Evolutionary conservation across 2,113 vertebrate genomes (phyloP).

Genomic region (Thryonomys swinderianus): DNA sequence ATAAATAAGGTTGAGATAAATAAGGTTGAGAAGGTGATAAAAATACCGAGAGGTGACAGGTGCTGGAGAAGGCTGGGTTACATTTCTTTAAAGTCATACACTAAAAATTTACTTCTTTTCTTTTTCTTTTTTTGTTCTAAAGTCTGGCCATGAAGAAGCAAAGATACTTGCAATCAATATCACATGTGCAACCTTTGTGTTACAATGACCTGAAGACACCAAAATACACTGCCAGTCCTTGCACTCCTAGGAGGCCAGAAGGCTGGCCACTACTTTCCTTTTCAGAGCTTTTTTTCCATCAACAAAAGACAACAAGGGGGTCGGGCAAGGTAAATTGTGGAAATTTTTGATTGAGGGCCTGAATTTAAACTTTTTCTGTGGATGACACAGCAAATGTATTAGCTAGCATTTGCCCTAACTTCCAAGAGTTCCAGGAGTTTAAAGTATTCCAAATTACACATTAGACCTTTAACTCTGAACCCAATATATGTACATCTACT

Average conservation of each 20-base stretch:
- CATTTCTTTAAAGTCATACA: neutral
- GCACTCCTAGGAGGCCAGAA: neutral
- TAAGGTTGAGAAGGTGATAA: no score
- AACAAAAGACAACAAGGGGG: neutral
- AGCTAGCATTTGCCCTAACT: slow-evolving; percentile 12
- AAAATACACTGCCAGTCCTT: slow-evolving; percentile 5
- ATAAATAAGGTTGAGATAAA: no score
- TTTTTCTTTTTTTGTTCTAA: neutral
- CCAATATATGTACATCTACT: neutral
- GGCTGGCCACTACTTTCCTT: neutral
- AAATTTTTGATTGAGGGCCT: slow-evolving; percentile 7
- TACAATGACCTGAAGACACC: neutral
- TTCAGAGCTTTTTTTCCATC: neutral
- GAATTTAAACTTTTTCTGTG: slow-evolving; percentile 43
- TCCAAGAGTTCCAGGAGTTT: neutral
- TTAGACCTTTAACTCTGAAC: slow-evolving; percentile 38
- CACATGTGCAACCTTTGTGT: neutral
- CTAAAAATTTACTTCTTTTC: slow-evolving; percentile 11
- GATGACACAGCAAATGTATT: slow-evolving; percentile 1
- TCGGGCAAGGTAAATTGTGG: neutral
- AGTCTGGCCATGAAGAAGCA: neutral
- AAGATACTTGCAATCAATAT: neutral
- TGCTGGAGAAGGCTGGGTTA: neutral
- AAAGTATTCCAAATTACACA: neutral
- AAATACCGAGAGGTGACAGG: no score